Evolutionary conservation across 2,797 vertebrate species (phyloP).

Genomic region (Oreortyx pictus): DNA sequence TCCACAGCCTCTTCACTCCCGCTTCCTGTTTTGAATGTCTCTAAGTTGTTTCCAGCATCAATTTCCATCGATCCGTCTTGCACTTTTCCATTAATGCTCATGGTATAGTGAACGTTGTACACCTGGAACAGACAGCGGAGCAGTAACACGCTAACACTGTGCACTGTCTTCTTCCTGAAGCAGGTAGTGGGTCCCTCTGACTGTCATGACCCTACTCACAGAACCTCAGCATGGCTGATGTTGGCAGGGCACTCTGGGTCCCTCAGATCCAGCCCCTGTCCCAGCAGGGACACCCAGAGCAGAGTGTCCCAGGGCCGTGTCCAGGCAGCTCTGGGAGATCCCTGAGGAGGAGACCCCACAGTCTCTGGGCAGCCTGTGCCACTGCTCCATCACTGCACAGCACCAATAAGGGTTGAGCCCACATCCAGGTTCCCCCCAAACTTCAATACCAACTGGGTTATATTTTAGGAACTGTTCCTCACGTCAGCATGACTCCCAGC

Average conservation of each 20-base stretch:
- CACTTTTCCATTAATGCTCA: slow-evolving; percentile 93
- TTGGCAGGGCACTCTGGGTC: background rate
- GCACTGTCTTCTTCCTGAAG: background rate
- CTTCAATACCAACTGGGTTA: too few relatives aligned
- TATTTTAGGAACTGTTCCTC: too few relatives aligned
- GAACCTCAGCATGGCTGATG: background rate
- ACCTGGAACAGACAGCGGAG: slow-evolving; percentile 81
- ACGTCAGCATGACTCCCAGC: too few relatives aligned
- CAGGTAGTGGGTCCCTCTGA: background rate
- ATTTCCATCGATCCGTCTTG: slow-evolving; percentile 93
- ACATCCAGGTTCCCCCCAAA: too few relatives aligned
- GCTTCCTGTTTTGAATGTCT: slow-evolving; percentile 90
- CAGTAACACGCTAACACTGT: background rate
- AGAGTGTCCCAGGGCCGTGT: background rate
- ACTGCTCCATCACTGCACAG: background rate
- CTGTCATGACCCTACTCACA: background rate
- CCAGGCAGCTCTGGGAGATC: background rate
- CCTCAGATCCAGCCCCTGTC: background rate
- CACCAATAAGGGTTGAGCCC: too few relatives aligned
- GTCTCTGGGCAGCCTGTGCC: background rate
- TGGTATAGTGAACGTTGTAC: slow-evolving; percentile 91
- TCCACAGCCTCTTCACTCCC: slow-evolving; percentile 88
- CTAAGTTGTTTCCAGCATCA: slow-evolving; percentile 90
- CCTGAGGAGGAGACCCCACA: background rate
- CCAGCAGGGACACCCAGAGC: background rate